These are phyloP conservation scores for Saguinus imperator DNA, from an alignment of 2,113 vertebrate species.

Conservation along the genomic window DNA sequence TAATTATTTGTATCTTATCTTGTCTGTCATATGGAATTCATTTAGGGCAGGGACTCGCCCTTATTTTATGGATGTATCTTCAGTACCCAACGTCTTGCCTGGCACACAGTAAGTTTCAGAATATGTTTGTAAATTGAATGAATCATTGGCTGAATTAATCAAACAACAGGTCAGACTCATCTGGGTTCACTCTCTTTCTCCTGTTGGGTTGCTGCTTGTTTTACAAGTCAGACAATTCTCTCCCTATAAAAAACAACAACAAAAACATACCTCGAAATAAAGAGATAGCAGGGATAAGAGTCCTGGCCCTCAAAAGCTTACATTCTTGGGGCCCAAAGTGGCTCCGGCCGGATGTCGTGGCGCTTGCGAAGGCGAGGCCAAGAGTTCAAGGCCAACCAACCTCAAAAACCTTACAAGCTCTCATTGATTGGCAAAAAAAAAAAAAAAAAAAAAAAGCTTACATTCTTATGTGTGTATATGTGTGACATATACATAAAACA, in stretches of 20 bases:
- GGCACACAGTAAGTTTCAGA: neutral
- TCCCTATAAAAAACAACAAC: conserved; percentile 10
- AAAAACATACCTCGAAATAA: neutral
- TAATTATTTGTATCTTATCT: neutral
- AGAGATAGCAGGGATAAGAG: neutral
- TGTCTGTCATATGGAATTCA: neutral
- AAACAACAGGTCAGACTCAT: neutral
- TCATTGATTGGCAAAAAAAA: no score
- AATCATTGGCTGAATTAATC: neutral
- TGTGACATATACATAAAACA: neutral
- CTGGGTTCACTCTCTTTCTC: neutral
- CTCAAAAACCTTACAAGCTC: no score
- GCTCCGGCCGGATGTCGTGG: no score
- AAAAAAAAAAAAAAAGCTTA: no score
- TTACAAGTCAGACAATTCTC: neutral
- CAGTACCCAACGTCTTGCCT: neutral
- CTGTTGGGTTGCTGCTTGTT: neutral
- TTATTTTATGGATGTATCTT: neutral
- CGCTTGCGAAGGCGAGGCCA: no score
- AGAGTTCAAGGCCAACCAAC: no score
- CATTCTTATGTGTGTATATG: neutral
- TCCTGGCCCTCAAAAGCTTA: neutral
- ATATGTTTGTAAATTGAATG: neutral
- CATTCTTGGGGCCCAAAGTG: no score
- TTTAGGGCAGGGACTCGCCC: neutral